Percentiles rank a stretch among this genome's conserved stretches.
phyloP scores from a whole-genome alignment of 2,113 vertebrate genomes.

The Ariopsis seemanni region DNA sequence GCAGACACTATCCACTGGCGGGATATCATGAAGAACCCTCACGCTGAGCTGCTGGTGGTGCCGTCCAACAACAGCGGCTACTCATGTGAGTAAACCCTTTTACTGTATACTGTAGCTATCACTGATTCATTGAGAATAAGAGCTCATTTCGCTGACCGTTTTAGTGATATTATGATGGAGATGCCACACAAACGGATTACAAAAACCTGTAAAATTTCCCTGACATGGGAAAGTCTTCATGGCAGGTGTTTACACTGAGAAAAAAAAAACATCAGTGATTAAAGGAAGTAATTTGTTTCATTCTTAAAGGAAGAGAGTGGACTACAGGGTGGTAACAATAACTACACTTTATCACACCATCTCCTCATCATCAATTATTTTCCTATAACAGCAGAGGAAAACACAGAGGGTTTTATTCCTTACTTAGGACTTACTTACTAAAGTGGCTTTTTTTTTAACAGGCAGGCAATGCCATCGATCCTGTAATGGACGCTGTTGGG shows the following conservation, averaged over 20 bases:
- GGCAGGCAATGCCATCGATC: constrained; percentile 90
- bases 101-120: neutral
- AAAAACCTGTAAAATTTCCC: neutral
- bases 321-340: neutral
- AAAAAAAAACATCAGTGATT: too few relatives aligned
- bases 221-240: neutral
- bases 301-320: neutral
- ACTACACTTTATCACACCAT: neutral
- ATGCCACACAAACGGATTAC: neutral
- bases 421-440: neutral
- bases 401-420: neutral
- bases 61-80: constrained; percentile 90
- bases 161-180: neutral
- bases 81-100: constrained; percentile 81
- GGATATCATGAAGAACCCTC: constrained; percentile 90
- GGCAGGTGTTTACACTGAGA: neutral
- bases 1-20: constrained; percentile 96
- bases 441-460: constrained; percentile 53
- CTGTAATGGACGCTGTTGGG: constrained; percentile 94
- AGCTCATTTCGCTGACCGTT: neutral
- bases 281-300: too few relatives aligned
- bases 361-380: neutral
- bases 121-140: neutral
- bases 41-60: constrained; percentile 90
- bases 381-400: neutral